Evolutionary conservation across 2,113 vertebrate species (phyloP).

Genomic region (Seriola aureovittata): DNA sequence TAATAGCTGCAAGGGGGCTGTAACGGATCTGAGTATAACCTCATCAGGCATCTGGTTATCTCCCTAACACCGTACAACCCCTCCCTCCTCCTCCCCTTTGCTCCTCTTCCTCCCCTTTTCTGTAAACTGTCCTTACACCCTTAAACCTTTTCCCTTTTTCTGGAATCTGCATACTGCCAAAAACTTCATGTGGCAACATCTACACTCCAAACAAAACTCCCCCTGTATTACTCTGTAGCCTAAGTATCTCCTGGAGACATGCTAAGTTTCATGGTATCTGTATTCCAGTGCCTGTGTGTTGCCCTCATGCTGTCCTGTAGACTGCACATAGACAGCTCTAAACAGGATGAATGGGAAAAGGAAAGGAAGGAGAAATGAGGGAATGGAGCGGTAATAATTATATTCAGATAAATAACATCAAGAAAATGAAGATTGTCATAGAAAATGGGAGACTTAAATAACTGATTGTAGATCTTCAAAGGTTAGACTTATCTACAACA

Average conservation of each 20-base stretch:
- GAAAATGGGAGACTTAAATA: constrained; percentile 1
- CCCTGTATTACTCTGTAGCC: constrained; percentile 42
- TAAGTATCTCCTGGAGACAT: constrained; percentile 73
- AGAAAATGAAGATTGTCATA: neutral
- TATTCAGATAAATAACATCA: neutral
- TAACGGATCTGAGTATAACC: constrained; percentile 71
- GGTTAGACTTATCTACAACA: neutral
- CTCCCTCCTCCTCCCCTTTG: constrained; percentile 13
- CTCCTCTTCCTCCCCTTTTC: constrained; percentile 9
- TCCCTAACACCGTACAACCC: constrained; percentile 62
- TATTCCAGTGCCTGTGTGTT: constrained; percentile 84
- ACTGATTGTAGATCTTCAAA: neutral
- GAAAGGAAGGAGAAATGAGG: neutral
- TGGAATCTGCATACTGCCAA: constrained; percentile 84
- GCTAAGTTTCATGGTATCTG: constrained; percentile 85
- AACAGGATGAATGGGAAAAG: constrained; percentile 12
- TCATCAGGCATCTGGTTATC: constrained; percentile 74
- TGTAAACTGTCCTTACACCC: constrained; percentile 52
- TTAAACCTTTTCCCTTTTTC: constrained; percentile 44
- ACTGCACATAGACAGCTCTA: constrained; percentile 31
- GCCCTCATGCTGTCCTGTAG: constrained; percentile 68
- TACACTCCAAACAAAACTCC: constrained; percentile 41
- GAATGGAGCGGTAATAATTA: neutral
- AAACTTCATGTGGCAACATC: constrained; percentile 73
- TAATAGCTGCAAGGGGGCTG: constrained; percentile 60